Percentiles rank a stretch among this genome's conserved stretches.
These are phyloP conservation scores for Cyrtodaria siliqua DNA, from an alignment of 2,888 invertebrate species.

Conservation along the genomic window DNA sequence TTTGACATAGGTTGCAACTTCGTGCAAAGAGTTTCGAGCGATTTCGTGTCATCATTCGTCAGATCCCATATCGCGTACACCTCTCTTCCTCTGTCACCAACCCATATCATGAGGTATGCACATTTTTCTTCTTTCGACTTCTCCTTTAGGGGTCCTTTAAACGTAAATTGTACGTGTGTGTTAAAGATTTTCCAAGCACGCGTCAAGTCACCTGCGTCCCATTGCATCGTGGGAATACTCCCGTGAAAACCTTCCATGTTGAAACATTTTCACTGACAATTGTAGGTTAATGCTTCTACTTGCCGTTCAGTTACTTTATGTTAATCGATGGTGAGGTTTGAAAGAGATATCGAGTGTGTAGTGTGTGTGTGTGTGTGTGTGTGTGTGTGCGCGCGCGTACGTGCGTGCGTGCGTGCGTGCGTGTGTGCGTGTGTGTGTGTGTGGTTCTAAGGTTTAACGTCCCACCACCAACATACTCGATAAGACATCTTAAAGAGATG, in stretches of 20 bases:
- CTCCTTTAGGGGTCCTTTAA: conserved; percentile 49
- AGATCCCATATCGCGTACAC: conserved; percentile 44
- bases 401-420: no score
- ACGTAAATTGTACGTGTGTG: conserved; percentile 44
- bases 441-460: no score
- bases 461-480: no score
- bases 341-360: no score
- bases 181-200: conserved; percentile 48
- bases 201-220: conserved; percentile 26
- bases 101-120: conserved; percentile 51
- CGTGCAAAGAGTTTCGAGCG: conserved; percentile 14
- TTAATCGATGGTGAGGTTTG: no score
- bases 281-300: no score
- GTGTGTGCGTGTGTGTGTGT: no score
- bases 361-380: no score
- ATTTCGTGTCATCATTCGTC: conserved; percentile 36
- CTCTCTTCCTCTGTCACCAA: conserved; percentile 48
- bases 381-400: no score
- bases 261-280: no score
- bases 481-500: no score
- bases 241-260: conserved; percentile 16
- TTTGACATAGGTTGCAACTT: conserved; percentile 37
- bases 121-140: conserved; percentile 45
- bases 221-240: conserved; percentile 28
- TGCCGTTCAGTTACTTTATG: no score